Evolutionary conservation across 2,888 invertebrate species (phyloP).

Genomic region (Limnephilus auricula): DNA sequence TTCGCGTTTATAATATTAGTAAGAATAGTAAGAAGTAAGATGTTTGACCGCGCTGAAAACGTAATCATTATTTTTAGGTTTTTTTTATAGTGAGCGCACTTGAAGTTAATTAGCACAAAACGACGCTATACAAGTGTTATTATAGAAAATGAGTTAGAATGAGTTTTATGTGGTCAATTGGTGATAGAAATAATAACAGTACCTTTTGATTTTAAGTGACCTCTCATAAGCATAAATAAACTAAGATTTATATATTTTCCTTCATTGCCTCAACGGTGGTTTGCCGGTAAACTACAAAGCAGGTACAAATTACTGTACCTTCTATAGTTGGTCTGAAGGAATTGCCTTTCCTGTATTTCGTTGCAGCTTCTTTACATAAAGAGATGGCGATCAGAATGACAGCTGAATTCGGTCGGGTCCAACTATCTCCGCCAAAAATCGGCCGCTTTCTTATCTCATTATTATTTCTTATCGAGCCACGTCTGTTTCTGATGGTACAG

Average conservation of each 20-base stretch:
- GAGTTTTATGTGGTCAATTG: too few relatives aligned
- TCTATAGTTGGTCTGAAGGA: not conserved
- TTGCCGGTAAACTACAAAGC: not conserved
- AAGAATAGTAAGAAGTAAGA: too few relatives aligned
- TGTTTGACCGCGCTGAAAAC: too few relatives aligned
- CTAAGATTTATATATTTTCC: not conserved
- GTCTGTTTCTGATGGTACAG: not conserved
- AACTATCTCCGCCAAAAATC: slow-evolving; percentile 17
- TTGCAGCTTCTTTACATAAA: not conserved
- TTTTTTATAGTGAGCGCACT: too few relatives aligned
- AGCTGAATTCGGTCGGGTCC: slow-evolving; percentile 19
- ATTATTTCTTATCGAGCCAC: not conserved
- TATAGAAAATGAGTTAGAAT: too few relatives aligned
- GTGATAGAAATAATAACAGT: too few relatives aligned
- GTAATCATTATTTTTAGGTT: too few relatives aligned
- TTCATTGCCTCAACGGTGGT: not conserved
- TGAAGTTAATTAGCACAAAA: too few relatives aligned
- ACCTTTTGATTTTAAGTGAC: not conserved
- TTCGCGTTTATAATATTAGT: too few relatives aligned
- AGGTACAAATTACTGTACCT: not conserved
- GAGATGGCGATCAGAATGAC: slow-evolving; percentile 26
- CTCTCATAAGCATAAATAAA: not conserved
- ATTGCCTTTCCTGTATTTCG: not conserved
- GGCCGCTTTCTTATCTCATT: not conserved
- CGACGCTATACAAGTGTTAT: too few relatives aligned